These are phyloP conservation scores for Stenopsyche tienmushanensis DNA, from an alignment of 1,140 invertebrate species.

Conservation along the genomic window DNA sequence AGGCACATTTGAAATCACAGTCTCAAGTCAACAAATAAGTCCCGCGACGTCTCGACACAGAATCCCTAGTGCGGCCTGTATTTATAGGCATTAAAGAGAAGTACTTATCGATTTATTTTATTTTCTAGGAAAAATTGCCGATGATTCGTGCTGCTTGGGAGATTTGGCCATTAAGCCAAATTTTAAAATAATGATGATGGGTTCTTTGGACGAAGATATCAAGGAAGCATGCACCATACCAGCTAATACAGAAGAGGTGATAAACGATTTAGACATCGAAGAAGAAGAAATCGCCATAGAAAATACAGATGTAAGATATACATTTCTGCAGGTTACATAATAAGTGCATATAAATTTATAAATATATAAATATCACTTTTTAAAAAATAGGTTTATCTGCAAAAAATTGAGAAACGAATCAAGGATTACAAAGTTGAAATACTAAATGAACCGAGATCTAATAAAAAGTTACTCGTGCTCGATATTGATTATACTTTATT, in stretches of 20 bases:
- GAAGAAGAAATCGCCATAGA: constrained; percentile 84
- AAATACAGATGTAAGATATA: constrained; percentile 65
- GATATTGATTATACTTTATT: constrained; percentile 98
- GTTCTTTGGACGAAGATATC: constrained; percentile 90
- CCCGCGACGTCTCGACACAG: background rate
- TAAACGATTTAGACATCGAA: constrained; percentile 85
- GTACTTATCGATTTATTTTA: constrained; percentile 26
- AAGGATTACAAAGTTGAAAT: constrained; percentile 83
- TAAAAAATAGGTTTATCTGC: constrained; percentile 67
- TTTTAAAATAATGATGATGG: constrained; percentile 96
- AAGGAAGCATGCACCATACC: constrained; percentile 76
- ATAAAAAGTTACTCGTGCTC: constrained; percentile 89
- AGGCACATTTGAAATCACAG: background rate
- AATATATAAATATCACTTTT: background rate
- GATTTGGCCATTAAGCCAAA: constrained; percentile 80
- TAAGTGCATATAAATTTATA: background rate
- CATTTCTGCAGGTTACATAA: background rate
- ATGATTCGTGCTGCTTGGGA: constrained; percentile 70
- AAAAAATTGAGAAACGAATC: constrained; percentile 82
- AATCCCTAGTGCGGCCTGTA: too few species aligned
- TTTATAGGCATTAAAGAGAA: too few species aligned
- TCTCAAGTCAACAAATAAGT: background rate
- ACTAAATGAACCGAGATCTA: constrained; percentile 75
- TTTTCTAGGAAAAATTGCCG: constrained; percentile 75
- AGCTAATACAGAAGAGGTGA: constrained; percentile 77